A percentile compares a stretch with the other conserved stretches of the same genome.
phyloP scores from a whole-genome alignment of 2,888 invertebrate genomes.

The Isoperla grammatica region DNA sequence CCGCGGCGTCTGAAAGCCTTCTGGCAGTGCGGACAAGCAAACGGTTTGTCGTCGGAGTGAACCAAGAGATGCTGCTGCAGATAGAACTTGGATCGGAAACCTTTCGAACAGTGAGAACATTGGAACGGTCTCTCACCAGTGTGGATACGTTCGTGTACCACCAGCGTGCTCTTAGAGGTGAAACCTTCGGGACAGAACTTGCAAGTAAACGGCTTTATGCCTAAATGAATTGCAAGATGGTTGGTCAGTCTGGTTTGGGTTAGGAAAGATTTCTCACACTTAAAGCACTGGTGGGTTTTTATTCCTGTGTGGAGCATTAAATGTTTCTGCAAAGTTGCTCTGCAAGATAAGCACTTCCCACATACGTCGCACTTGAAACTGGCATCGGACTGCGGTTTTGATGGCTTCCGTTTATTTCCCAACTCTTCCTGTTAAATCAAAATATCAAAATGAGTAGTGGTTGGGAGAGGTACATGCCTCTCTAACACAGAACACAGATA shows the following conservation, averaged over 20 bases:
- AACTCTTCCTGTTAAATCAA: too few relatives aligned
- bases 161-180: constrained; percentile 38
- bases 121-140: constrained; percentile 31
- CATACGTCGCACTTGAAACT: constrained; percentile 26
- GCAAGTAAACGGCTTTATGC: constrained; percentile 41
- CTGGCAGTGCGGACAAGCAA: constrained; percentile 25
- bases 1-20: constrained; percentile 29
- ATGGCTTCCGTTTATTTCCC: not conserved
- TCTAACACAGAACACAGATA: too few relatives aligned
- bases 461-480: too few relatives aligned
- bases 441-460: too few relatives aligned
- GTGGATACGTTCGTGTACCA: constrained; percentile 39
- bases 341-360: constrained; percentile 27
- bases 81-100: constrained; percentile 29
- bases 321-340: constrained; percentile 27
- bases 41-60: constrained; percentile 29
- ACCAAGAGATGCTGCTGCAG: constrained; percentile 26
- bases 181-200: constrained; percentile 39
- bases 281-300: constrained; percentile 23
- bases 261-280: constrained; percentile 25
- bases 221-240: constrained; percentile 41
- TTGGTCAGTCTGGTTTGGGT: constrained; percentile 28
- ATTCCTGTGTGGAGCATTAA: constrained; percentile 27
- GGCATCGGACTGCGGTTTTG: not conserved
- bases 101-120: constrained; percentile 30